These are phyloP conservation scores for Phenacoccus solenopsis DNA, from an alignment of 1,140 invertebrate genomes.

Conservation along the genomic window DNA sequence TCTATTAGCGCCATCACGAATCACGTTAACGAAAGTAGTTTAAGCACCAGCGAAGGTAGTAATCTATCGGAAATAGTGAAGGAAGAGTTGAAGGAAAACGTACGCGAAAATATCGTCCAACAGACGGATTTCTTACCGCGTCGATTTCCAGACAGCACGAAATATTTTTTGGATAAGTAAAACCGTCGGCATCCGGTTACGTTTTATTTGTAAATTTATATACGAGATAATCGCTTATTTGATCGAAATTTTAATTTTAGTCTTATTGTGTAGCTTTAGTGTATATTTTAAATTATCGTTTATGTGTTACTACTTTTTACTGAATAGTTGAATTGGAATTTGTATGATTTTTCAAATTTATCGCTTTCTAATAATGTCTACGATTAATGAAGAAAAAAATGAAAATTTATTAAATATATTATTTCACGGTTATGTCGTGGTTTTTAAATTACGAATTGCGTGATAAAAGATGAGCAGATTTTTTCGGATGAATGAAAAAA, in stretches of 20 bases:
- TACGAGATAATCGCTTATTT: not conserved
- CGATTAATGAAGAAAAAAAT: too few relatives aligned
- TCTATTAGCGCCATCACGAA: not conserved
- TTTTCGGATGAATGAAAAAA: too few relatives aligned
- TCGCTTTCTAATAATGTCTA: not conserved
- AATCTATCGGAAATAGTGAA: not conserved
- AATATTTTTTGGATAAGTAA: constrained; percentile 9
- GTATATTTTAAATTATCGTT: not conserved
- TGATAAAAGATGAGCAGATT: too few relatives aligned
- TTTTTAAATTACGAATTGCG: too few relatives aligned
- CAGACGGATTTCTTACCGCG: not conserved
- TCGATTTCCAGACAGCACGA: not conserved
- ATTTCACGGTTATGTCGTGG: too few relatives aligned
- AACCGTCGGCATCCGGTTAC: not conserved
- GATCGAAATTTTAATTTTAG: not conserved
- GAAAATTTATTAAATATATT: too few relatives aligned
- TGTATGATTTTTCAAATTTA: not conserved
- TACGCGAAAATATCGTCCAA: constrained; percentile 4
- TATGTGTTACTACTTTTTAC: not conserved
- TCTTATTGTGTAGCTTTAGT: not conserved
- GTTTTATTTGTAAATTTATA: not conserved
- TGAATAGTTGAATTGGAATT: not conserved
- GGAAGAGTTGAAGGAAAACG: constrained; percentile 10
- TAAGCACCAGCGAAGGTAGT: not conserved
- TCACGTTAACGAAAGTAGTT: not conserved